phyloP scores from a whole-genome alignment of 2,113 vertebrate genomes.

The Rhineura floridana region DNA sequence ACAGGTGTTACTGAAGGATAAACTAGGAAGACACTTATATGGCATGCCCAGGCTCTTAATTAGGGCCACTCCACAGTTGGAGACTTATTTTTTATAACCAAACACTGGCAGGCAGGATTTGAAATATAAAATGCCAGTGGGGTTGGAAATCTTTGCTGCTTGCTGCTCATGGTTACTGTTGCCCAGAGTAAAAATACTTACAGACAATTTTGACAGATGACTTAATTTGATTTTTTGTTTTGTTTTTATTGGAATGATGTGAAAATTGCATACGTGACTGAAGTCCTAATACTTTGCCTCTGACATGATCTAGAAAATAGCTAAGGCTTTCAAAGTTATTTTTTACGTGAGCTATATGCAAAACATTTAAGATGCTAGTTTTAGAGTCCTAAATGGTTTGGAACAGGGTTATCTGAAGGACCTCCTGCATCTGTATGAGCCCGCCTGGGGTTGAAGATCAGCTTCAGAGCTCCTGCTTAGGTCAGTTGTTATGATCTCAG shows the following conservation, averaged over 20 bases:
- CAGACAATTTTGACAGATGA: background rate
- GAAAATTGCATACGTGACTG: background rate
- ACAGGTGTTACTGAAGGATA: conserved; percentile 26
- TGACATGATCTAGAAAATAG: background rate
- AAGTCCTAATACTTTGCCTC: background rate
- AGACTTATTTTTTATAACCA: conserved; percentile 35
- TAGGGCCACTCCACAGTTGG: background rate
- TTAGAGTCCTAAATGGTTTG: no score
- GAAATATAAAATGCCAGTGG: conserved; percentile 1
- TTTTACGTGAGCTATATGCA: no score
- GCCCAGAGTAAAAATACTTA: conserved; percentile 15
- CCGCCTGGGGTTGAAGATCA: no score
- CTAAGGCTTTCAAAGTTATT: background rate
- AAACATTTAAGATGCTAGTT: no score
- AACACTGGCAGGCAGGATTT: background rate
- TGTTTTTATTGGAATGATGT: background rate
- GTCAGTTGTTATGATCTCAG: no score
- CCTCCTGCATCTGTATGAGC: no score
- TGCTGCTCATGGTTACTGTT: background rate
- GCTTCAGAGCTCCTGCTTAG: no score
- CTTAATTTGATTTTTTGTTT: background rate
- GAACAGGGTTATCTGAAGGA: no score
- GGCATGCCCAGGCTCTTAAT: conserved; percentile 35
- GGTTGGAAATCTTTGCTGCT: conserved; percentile 5
- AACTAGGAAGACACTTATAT: conserved; percentile 37